Evolutionary conservation across 2,888 invertebrate species (phyloP).

Genomic region (Strigamia transsilvanica): DNA sequence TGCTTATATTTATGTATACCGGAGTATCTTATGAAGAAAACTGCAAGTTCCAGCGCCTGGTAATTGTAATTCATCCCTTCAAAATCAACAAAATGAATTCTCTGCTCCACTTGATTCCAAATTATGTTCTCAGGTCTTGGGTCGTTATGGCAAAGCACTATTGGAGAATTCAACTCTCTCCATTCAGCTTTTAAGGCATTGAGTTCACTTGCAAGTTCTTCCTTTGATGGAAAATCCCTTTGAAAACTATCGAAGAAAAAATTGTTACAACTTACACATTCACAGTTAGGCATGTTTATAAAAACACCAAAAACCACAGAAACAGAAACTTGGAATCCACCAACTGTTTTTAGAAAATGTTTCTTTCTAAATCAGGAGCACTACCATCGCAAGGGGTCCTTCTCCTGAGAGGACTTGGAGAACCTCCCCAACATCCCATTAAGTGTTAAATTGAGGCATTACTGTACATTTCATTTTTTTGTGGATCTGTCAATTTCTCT

Average conservation of each 20-base stretch:
- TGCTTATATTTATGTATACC: background rate
- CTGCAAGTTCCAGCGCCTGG: slow-evolving; percentile 11
- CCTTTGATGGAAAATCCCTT: background rate
- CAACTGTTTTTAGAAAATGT: no score
- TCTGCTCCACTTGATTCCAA: slow-evolving; percentile 20
- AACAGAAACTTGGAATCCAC: no score
- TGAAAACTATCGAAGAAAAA: background rate
- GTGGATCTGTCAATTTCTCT: slow-evolving; percentile 14
- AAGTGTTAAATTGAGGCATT: no score
- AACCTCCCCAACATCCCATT: no score
- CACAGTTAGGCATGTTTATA: no score
- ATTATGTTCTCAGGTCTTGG: slow-evolving; percentile 51
- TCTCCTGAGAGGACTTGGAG: no score
- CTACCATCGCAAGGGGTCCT: no score
- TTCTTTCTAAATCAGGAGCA: no score
- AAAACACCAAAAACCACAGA: no score
- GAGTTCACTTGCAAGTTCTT: background rate
- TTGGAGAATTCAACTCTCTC: background rate
- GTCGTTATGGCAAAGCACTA: slow-evolving; percentile 41
- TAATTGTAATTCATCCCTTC: slow-evolving; percentile 28
- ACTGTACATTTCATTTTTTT: slow-evolving; percentile 16
- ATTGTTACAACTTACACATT: no score
- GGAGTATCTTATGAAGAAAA: background rate
- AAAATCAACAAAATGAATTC: slow-evolving; percentile 44
- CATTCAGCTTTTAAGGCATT: background rate